phyloP scores from a whole-genome alignment of 2,113 vertebrate genomes.

The Capreolus pygargus region DNA sequence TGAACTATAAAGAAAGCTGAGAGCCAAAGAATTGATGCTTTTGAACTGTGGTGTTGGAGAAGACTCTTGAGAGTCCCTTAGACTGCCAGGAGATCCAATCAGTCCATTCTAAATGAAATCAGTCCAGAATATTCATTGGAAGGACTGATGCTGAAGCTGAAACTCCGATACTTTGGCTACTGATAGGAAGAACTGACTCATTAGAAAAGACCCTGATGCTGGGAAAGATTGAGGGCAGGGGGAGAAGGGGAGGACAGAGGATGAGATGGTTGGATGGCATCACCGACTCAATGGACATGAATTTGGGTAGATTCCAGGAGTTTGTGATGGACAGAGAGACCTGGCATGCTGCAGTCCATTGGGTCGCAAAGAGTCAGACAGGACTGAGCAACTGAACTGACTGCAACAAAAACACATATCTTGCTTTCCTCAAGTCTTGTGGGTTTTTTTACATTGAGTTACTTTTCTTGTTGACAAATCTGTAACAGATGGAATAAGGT shows the following conservation, averaged over 20 bases:
- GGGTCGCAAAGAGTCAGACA: not conserved
- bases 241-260: not conserved
- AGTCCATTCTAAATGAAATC: too few relatives aligned
- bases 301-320: not conserved
- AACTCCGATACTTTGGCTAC: not conserved
- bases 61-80: not conserved
- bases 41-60: not conserved
- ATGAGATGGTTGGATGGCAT: not conserved
- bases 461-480: not conserved
- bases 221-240: not conserved
- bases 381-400: not conserved
- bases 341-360: not conserved
- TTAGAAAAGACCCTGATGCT: not conserved
- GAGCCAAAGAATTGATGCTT: not conserved
- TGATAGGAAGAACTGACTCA: not conserved
- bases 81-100: not conserved
- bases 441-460: not conserved
- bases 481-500: not conserved
- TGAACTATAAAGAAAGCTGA: not conserved
- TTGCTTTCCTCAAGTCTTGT: not conserved
- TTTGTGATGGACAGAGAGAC: not conserved
- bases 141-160: not conserved
- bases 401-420: not conserved
- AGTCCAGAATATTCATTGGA: not conserved
- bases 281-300: not conserved